These are phyloP conservation scores for Fragum fragum DNA, from an alignment of 2,888 invertebrate species.

Conservation along the genomic window DNA sequence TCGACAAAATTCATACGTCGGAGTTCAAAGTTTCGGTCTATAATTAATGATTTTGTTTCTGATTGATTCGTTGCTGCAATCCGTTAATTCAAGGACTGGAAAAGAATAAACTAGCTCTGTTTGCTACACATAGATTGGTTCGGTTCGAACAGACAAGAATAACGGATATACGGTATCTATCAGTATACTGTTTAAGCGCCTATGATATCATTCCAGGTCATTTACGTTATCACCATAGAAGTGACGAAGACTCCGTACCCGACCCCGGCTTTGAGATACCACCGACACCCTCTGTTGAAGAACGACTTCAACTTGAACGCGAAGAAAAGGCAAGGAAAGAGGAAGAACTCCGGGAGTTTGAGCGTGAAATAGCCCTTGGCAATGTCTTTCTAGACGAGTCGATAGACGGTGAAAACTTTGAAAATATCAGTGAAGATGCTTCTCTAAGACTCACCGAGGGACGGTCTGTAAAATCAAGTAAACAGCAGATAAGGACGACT, in stretches of 20 bases:
- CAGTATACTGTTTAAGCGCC: too few relatives aligned
- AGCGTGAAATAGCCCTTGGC: slow-evolving; percentile 32
- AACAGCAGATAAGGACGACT: not conserved
- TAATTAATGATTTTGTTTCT: too few relatives aligned
- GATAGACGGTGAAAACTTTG: not conserved
- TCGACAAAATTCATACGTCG: too few relatives aligned
- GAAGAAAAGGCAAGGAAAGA: slow-evolving; percentile 19
- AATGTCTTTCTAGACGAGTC: slow-evolving; percentile 42
- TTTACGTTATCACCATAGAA: slow-evolving; percentile 59
- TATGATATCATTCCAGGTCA: slow-evolving; percentile 35
- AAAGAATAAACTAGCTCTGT: too few relatives aligned
- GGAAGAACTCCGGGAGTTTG: slow-evolving; percentile 28
- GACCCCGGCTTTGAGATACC: slow-evolving; percentile 65
- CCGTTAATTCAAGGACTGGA: too few relatives aligned
- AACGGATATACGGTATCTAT: not conserved
- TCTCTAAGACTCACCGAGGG: slow-evolving; percentile 31
- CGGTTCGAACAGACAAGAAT: too few relatives aligned
- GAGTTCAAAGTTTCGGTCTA: too few relatives aligned
- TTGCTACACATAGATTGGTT: too few relatives aligned
- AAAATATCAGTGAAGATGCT: slow-evolving; percentile 36
- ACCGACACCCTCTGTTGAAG: slow-evolving; percentile 58
- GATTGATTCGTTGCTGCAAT: too few relatives aligned
- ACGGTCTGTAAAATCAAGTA: not conserved
- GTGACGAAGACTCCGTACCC: slow-evolving; percentile 58
- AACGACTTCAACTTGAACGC: slow-evolving; percentile 23